Conservation (phyloP, 2,888 invertebrate genomes). For the Gymnosoma rotundatum region DNA sequence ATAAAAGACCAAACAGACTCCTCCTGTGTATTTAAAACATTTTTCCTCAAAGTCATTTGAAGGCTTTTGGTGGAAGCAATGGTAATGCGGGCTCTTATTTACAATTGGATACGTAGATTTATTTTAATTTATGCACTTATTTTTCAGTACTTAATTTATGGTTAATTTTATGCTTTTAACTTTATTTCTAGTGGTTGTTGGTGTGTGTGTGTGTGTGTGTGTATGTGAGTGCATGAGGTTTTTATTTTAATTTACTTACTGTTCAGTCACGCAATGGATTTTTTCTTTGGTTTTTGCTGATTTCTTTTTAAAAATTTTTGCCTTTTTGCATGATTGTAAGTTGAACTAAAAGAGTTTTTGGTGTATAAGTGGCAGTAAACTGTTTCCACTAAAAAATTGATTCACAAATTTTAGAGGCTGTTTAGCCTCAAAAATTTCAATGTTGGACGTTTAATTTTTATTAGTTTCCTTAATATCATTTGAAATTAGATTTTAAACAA, state of each 20-base stretch:
- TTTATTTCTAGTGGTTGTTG: slow-evolving; percentile 10
- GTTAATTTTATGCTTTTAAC: slow-evolving; percentile 70
- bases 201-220: not conserved
- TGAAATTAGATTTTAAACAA: too few relatives aligned
- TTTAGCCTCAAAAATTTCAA: too few relatives aligned
- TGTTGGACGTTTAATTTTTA: too few relatives aligned
- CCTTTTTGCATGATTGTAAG: not conserved
- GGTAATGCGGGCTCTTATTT: slow-evolving; percentile 4
- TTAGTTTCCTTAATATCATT: too few relatives aligned
- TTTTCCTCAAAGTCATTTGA: slow-evolving; percentile 57
- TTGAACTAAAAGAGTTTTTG: not conserved
- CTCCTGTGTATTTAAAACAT: slow-evolving; percentile 41
- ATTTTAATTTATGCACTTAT: slow-evolving; percentile 69
- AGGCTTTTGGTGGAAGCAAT: slow-evolving; percentile 26
- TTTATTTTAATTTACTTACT: slow-evolving; percentile 27
- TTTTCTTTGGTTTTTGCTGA: slow-evolving; percentile 25
- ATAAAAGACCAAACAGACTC: slow-evolving; percentile 15
- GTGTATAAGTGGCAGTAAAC: not conserved
- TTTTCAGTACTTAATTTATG: slow-evolving; percentile 68
- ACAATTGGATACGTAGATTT: slow-evolving; percentile 49
- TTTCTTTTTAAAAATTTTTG: slow-evolving; percentile 10
- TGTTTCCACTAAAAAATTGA: slow-evolving; percentile 3
- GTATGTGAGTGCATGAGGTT: slow-evolving; percentile 9
- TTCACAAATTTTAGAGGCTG: not conserved
- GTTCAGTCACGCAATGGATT: slow-evolving; percentile 62